Evolutionary conservation across 2,797 vertebrate species (phyloP), one percentile per base, ranked within the genome.

Genomic region (Natrix natrix): DNA sequence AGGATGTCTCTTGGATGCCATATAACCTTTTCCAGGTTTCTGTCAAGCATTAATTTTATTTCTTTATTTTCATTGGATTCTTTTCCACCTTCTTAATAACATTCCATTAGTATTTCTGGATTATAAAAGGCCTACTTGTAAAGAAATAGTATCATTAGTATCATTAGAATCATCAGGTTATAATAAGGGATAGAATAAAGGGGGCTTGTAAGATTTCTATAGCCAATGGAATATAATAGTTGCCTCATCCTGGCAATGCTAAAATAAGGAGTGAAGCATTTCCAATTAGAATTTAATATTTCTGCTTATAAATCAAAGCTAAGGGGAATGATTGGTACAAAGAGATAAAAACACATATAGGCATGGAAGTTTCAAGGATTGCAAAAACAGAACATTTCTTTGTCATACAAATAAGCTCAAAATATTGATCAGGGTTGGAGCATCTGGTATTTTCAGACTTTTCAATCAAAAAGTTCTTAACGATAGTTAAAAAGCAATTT

Each of bases 121-220:
- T 95, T 96, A 90, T 93, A 96, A 91, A 96, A 92, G 94, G 56
- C 88, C 95, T 96, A 95, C 90, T 93, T 93, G 92, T 93, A 93
- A 63, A 61, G 32, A 61, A 95, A 91, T 69, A 95, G 94, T 95
- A 95, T 89, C 92, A 92, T 93, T 93, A 59, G 94, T 95, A 95
- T 89, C 92, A 92, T 93, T 93, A 59, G 94, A 7, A 0, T 88
- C 94, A 95, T 94, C 57, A 0, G 95, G 94, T 97, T 96, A 96
- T 95, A 94, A 74, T 93, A 94, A 92, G 96, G 92, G 63, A 92
- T 86, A 92, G 90, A 1, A 92, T 91, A 90, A 93, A 93, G 60
- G 96, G 93, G 95, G 95, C 95, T 95, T 95, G 94, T 94, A 94
- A 90, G 94, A 95, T 94, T 96, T 96, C 93, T 88, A 92, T 90